Conservation (phyloP, 2,888 invertebrate species). For the Hemicrepidius hirtus region DNA sequence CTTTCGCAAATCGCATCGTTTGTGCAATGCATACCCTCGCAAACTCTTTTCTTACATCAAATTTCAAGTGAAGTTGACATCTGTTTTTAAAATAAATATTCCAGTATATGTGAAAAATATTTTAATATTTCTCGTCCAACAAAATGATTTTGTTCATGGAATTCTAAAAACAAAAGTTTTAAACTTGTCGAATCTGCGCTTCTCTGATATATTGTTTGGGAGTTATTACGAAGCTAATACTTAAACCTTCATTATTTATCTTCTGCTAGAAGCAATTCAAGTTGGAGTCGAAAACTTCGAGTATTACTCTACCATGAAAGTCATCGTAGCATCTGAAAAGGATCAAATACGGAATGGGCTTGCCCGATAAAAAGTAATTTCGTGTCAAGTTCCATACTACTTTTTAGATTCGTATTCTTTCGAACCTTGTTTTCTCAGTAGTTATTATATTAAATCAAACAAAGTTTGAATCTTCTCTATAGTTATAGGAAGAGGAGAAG, state of each 20-base stretch:
- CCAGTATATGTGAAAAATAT: too few species aligned
- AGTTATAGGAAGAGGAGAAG: too few species aligned
- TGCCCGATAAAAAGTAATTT: conserved; percentile 14
- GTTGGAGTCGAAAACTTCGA: conserved; percentile 12
- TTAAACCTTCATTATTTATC: conserved; percentile 18
- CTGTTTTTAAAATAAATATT: too few species aligned
- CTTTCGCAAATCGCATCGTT: not conserved
- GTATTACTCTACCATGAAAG: conserved; percentile 18
- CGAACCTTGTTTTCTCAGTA: not conserved
- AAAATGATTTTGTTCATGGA: not conserved
- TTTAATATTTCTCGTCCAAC: not conserved
- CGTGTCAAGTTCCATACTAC: conserved; percentile 18
- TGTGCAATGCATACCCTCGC: not conserved
- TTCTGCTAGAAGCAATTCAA: not conserved
- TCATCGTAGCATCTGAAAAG: conserved; percentile 12
- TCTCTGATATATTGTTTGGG: conserved; percentile 11
- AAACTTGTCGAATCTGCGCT: conserved; percentile 11
- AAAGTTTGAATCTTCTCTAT: too few species aligned
- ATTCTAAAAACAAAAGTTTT: not conserved
- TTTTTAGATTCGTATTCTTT: conserved; percentile 7
- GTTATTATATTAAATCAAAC: conserved; percentile 5
- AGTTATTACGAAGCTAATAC: conserved; percentile 17
- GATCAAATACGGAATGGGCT: conserved; percentile 14
- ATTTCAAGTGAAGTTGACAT: too few species aligned
- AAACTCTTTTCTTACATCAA: too few species aligned